These are phyloP conservation scores for Netelia melanura DNA, from an alignment of 2,888 invertebrate species.

Conservation along the genomic window DNA sequence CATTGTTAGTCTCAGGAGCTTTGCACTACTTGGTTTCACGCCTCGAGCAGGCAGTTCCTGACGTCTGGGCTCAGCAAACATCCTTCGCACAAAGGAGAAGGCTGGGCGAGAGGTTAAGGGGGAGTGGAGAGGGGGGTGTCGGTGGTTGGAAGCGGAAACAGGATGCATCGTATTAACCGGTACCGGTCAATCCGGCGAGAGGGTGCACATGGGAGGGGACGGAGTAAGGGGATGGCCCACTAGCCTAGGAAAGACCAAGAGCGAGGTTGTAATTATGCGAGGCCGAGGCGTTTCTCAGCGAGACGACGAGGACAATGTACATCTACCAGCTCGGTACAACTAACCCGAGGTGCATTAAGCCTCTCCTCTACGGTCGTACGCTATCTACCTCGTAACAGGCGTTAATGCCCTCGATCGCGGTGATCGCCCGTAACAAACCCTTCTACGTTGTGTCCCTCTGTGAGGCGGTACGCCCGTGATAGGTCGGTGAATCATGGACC, in stretches of 20 bases:
- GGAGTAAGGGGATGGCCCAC: not conserved
- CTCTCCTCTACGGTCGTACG: slow-evolving; percentile 34
- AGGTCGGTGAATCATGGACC: slow-evolving; percentile 51
- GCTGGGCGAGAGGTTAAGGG: not conserved
- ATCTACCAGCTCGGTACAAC: slow-evolving; percentile 9
- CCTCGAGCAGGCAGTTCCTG: slow-evolving; percentile 18
- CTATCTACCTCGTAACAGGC: slow-evolving; percentile 70
- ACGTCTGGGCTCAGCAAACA: slow-evolving; percentile 27
- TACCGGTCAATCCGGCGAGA: slow-evolving; percentile 16
- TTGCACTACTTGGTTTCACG: slow-evolving; percentile 34
- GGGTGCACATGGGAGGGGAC: slow-evolving; percentile 14
- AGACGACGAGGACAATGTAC: slow-evolving; percentile 63
- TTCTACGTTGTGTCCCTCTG: slow-evolving; percentile 4
- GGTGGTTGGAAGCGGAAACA: slow-evolving; percentile 38
- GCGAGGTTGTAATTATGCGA: slow-evolving; percentile 48
- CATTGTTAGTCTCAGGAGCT: slow-evolving; percentile 27
- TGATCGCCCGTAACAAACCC: slow-evolving; percentile 64
- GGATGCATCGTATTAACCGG: slow-evolving; percentile 57
- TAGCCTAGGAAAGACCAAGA: not conserved
- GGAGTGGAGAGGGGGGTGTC: not conserved
- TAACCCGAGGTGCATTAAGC: slow-evolving; percentile 63
- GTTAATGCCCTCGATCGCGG: slow-evolving; percentile 69
- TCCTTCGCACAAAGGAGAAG: slow-evolving; percentile 39
- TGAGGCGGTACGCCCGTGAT: slow-evolving; percentile 35
- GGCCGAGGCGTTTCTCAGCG: slow-evolving; percentile 25